phyloP scores from a whole-genome alignment of 2,113 vertebrate genomes.

The Gallinago media region DNA sequence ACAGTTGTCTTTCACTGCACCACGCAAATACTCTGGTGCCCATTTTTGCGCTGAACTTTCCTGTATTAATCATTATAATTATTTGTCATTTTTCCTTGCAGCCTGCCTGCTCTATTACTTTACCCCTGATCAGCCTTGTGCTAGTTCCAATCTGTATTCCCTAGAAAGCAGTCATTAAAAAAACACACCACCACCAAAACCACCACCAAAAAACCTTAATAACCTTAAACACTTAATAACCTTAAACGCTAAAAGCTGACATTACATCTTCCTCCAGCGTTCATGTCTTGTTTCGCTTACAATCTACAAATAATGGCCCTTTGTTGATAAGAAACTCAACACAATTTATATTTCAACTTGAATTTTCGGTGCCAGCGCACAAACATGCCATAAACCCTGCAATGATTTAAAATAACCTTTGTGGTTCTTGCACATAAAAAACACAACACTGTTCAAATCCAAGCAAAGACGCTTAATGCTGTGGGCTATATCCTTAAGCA shows the following conservation, averaged over 20 bases:
- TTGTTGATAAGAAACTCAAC: conserved; percentile 45
- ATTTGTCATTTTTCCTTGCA: conserved; percentile 13
- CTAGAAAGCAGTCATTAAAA: conserved; percentile 26
- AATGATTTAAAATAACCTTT: conserved; percentile 44
- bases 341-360: conserved; percentile 12
- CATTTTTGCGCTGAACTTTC: conserved; percentile 24
- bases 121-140: not conserved
- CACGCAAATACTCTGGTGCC: not conserved
- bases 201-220: not conserved
- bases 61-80: conserved; percentile 35
- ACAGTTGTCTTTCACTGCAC: conserved; percentile 10
- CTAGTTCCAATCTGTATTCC: conserved; percentile 45
- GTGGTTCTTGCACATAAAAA: conserved; percentile 46
- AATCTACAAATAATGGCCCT: conserved; percentile 20
- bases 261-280: not conserved
- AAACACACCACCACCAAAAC: not conserved
- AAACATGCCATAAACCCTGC: conserved; percentile 32
- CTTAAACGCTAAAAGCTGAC: not conserved
- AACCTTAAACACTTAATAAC: not conserved
- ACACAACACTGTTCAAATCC: conserved; percentile 51
- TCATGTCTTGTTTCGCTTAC: not conserved
- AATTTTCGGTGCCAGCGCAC: conserved; percentile 45
- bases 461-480: conserved; percentile 48
- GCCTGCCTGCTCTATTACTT: conserved; percentile 19
- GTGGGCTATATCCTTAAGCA: conserved; percentile 56